Base-by-base conservation (phyloP, 2,113 vertebrate genomes). In the Fregata magnificens region DNA sequence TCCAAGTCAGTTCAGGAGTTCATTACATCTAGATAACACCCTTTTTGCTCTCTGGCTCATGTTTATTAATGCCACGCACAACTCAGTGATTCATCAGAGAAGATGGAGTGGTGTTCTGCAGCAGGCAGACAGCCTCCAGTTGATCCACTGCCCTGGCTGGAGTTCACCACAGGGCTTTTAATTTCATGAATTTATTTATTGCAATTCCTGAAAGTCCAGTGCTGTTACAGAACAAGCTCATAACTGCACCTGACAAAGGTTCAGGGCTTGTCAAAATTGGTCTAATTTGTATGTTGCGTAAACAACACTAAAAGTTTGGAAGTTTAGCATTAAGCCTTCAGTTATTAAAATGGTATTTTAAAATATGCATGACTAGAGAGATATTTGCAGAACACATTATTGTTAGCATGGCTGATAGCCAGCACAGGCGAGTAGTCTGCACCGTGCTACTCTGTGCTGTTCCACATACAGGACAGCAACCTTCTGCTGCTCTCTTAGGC, bases 31-130 rank as follows among this genome's bases (percentile, higher is more conserved):
- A 95, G 86, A 72, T 81, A 95, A 89, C n/a, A 92, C 40, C 72
- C 55, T 70, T 92, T 87, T 69, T 92, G 74, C 89, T 96, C 92
- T 73, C 85, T 80, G 67, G 63, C 79, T 93, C 81, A 91, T 97
- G 95, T 97, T 98, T 97, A 97, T 97, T 96, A 97, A 96, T 94
- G 85, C 78, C 29, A 29, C 20, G 32, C 28, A 66, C 31, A 59
- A 94, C 10, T n/a, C 3, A 3, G 74, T 90, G 91, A 96, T 95
- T 92, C 97, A 94, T 71, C 88, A 88, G 90, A 58, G 87, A 93
- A 83, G 93, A 88, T 22, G 76, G 93, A 95, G 90, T 16, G 74
- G 85, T 91, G 93, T 29, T 95, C 94, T 94, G 88, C 86, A 95
- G 89, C 71, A 76, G 42, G 96, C 73, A 96, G 96, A 87, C 88